Evolutionary conservation across 2,888 invertebrate species (phyloP), one percentile per base, ranked within the genome.

Genomic region (Quadroppia sp.): DNA sequence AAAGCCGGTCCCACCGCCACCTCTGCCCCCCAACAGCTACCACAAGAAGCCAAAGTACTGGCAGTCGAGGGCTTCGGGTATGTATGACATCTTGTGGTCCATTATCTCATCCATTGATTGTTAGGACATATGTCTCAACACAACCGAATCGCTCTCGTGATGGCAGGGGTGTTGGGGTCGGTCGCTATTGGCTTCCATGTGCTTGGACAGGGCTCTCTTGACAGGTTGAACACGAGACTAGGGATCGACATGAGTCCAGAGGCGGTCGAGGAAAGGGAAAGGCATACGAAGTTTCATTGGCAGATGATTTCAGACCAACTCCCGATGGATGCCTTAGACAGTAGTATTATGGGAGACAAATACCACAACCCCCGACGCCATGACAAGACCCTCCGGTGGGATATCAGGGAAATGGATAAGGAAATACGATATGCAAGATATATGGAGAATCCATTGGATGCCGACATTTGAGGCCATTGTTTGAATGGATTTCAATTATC

Each of bases 31-130:
- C 1, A 69, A 69, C 23, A 45, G 25, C n/a, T 69, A 69, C 25
- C 69, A 69, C 23, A 40, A 69, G 28, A 69, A 69, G 25, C 69
- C 69, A 0, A 69, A 69, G 23, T 69, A 69, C 25, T 69, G 69
- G 69, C 40, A 45, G 45, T 40, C 25, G 25, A 42, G 45, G 20
- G 9, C 23, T 23, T 45, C 69, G 7, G 42, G 69, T 69, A 69
- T 28, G 50, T 3, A 17, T 25, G 2, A 13, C 20, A 23, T 30
- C 20, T 23, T n/a, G 25, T 25, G 25, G 4, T 25, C 4, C 23
- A 25, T 45, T 45, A 36, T 36, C n/a, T n/a, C n/a, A 9, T 7
- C 36, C 45, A 45, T 15, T 45, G 45, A 45, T 15, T 45, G 6
- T 13, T 17, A 53, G 53, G 53, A 9, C 53, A 53, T 53, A 53